Percentiles rank a stretch among this genome's conserved stretches.
phyloP scores from a whole-genome alignment of 2,113 vertebrate species.

The Parotia lawesii region DNA sequence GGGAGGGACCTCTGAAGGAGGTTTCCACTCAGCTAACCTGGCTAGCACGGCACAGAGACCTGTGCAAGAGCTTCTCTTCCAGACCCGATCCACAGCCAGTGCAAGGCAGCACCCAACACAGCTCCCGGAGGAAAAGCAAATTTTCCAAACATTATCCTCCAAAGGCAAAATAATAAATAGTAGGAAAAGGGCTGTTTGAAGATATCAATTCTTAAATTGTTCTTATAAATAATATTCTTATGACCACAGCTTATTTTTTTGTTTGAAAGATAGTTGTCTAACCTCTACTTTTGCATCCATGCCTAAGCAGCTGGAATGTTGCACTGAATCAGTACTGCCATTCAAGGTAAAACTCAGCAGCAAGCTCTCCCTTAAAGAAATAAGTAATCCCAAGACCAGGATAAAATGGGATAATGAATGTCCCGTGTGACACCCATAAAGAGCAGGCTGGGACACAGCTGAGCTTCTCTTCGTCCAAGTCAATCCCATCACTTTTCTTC shows the following conservation, averaged over 20 bases:
- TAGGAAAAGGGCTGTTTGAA: neutral
- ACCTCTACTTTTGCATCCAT: too few species aligned
- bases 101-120: neutral
- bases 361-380: neutral
- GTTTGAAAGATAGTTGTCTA: neutral
- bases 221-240: neutral
- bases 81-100: neutral
- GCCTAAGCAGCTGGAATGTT: neutral
- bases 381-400: neutral
- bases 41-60: neutral
- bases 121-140: neutral
- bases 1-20: neutral
- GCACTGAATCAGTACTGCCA: neutral
- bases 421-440: neutral
- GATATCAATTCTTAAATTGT: neutral
- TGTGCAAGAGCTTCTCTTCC: neutral
- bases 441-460: neutral
- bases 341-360: neutral
- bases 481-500: neutral
- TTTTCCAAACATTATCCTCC: neutral
- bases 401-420: neutral
- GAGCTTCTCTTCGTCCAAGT: neutral
- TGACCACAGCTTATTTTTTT: too few species aligned
- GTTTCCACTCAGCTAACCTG: neutral
- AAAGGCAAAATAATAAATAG: neutral